These are phyloP conservation scores for Silurus glanis DNA, from an alignment of 2,113 vertebrate species.

Conservation along the genomic window DNA sequence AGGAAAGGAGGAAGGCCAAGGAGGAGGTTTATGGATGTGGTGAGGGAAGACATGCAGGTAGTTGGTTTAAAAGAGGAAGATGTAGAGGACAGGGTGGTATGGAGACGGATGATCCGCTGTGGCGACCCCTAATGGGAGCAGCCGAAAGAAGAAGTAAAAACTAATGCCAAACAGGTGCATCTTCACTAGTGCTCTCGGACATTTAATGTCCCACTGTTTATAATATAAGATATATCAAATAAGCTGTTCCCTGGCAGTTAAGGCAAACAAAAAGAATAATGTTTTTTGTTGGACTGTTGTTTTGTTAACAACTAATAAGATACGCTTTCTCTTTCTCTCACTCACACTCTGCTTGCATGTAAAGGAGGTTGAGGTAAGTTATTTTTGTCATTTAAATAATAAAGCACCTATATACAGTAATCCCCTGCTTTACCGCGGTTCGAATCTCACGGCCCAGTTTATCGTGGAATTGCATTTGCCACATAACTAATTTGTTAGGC, in stretches of 20 bases:
- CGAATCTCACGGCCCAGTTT: too few relatives aligned
- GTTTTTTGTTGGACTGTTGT: not conserved
- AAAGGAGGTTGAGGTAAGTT: slow-evolving; percentile 59
- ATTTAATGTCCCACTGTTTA: not conserved
- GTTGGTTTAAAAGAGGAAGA: too few relatives aligned
- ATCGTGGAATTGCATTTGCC: too few relatives aligned
- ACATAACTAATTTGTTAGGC: too few relatives aligned
- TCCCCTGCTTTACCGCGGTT: too few relatives aligned
- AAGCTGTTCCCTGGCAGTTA: not conserved
- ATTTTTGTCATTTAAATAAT: not conserved
- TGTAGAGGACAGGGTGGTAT: too few relatives aligned
- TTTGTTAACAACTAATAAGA: not conserved
- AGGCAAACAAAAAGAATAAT: not conserved
- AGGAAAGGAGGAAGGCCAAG: too few relatives aligned
- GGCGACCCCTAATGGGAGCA: too few relatives aligned
- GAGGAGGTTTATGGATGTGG: too few relatives aligned
- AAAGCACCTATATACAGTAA: not conserved
- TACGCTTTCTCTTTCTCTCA: not conserved
- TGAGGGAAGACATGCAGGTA: too few relatives aligned
- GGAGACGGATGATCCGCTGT: too few relatives aligned
- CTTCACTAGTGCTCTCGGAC: not conserved
- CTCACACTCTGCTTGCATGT: slow-evolving; percentile 20
- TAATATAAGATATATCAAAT: not conserved
- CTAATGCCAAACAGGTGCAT: not conserved
- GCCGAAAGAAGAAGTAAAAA: too few relatives aligned